Evolutionary conservation across 2,888 invertebrate genomes (phyloP).

Genomic region (Harmothoe impar): DNA sequence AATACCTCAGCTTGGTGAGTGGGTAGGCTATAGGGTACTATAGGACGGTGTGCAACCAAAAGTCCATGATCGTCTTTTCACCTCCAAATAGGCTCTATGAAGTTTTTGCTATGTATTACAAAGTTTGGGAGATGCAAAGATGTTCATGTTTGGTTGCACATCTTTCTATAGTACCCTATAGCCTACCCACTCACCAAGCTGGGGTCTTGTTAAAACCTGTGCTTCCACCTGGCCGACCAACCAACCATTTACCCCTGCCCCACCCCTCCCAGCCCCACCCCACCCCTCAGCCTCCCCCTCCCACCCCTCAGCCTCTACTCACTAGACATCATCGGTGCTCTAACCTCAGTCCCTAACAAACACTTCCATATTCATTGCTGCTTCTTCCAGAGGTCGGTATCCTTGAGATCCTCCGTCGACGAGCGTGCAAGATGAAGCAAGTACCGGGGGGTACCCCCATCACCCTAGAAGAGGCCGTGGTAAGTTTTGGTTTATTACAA

Average conservation of each 20-base stretch:
- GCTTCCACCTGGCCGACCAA: not conserved
- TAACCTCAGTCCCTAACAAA: not conserved
- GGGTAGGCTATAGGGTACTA: too few species aligned
- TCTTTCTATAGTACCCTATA: too few species aligned
- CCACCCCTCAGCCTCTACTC: not conserved
- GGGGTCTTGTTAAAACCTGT: too few species aligned
- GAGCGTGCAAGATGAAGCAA: slow-evolving; percentile 30
- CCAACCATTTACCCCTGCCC: not conserved
- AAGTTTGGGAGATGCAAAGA: too few species aligned
- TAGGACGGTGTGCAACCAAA: too few species aligned
- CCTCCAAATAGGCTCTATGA: too few species aligned
- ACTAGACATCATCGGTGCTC: not conserved
- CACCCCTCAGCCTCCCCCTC: not conserved
- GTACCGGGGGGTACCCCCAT: slow-evolving; percentile 76
- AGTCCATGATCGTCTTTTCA: too few species aligned
- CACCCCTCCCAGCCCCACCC: not conserved
- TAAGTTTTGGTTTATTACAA: slow-evolving; percentile 68
- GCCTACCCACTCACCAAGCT: too few species aligned
- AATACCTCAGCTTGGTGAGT: too few species aligned
- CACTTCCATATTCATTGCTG: not conserved
- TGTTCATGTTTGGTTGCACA: too few species aligned
- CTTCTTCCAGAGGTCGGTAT: slow-evolving; percentile 32
- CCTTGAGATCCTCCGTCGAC: slow-evolving; percentile 35
- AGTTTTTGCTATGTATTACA: too few species aligned
- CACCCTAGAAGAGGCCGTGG: slow-evolving; percentile 75